Evolutionary conservation across 2,888 invertebrate species (phyloP).

Genomic region (Tenthredo distinguenda): DNA sequence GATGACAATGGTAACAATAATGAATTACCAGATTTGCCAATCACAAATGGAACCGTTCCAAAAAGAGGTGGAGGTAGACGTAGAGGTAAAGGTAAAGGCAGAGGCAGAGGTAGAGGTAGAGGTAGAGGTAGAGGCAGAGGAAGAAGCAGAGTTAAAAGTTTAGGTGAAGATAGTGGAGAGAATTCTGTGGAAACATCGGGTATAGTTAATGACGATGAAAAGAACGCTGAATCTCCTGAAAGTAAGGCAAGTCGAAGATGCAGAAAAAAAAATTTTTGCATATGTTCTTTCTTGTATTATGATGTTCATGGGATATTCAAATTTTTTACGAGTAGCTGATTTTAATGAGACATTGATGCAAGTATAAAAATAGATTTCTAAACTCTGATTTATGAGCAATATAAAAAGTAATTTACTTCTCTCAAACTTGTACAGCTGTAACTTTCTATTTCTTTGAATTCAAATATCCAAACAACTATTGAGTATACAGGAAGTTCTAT

Average conservation of each 20-base stretch:
- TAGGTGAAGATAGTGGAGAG: background rate
- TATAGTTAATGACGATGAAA: background rate
- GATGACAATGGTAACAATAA: conserved; percentile 10
- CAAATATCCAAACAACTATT: no score
- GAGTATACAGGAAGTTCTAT: background rate
- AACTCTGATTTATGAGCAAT: no score
- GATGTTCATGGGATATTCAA: no score
- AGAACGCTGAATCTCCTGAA: background rate
- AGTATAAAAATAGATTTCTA: no score
- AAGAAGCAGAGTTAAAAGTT: conserved; percentile 56
- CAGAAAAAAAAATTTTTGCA: background rate
- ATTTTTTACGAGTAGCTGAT: no score
- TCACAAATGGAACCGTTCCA: background rate
- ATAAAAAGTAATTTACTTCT: no score
- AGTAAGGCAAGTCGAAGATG: conserved; percentile 3
- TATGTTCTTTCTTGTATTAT: background rate
- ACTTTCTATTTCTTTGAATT: no score
- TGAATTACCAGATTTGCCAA: background rate
- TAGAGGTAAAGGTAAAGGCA: conserved; percentile 58
- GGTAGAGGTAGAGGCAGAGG: conserved; percentile 58
- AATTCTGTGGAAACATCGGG: background rate
- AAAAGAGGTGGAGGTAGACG: conserved; percentile 55
- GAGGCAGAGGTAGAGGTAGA: conserved; percentile 56
- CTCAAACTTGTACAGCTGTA: no score
- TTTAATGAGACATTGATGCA: no score